Conservation (phyloP, 1,140 invertebrate genomes). For the Drosophila varians region DNA sequence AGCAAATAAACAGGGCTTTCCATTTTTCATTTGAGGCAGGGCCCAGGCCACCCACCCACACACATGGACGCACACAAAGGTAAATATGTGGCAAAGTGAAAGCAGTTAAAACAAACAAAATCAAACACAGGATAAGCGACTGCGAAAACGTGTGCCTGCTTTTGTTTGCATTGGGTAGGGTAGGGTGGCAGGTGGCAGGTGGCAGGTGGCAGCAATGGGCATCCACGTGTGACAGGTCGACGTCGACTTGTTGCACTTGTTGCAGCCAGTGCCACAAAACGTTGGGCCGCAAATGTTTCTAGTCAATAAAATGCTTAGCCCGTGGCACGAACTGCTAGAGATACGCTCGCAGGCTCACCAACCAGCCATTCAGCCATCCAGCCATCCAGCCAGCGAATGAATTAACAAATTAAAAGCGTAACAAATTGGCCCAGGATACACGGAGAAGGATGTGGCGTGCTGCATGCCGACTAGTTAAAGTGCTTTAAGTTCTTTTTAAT, state of each 20-base stretch:
- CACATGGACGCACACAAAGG: constrained; percentile 3
- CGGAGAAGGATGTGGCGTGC: constrained; percentile 32
- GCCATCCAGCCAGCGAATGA: constrained; percentile 63
- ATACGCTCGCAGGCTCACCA: constrained; percentile 9
- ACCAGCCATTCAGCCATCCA: constrained; percentile 1
- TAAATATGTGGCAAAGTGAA: constrained; percentile 69
- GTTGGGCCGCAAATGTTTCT: constrained; percentile 49
- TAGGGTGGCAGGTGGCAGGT: not conserved
- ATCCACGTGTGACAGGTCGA: constrained; percentile 51
- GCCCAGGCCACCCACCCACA: not conserved
- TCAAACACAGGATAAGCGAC: constrained; percentile 66
- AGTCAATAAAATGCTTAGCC: constrained; percentile 46
- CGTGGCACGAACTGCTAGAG: not conserved
- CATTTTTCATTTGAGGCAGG: constrained; percentile 67
- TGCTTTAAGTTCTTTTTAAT: constrained; percentile 76
- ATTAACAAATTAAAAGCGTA: constrained; percentile 81
- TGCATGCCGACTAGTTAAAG: constrained; percentile 28
- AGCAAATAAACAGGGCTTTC: constrained; percentile 69
- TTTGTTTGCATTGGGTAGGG: constrained; percentile 13
- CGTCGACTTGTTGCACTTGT: constrained; percentile 64
- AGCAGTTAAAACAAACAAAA: constrained; percentile 76
- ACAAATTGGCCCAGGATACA: constrained; percentile 64
- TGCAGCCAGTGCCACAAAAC: constrained; percentile 52
- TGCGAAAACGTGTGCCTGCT: constrained; percentile 22
- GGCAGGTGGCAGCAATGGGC: not conserved